phyloP scores from a whole-genome alignment of 1,140 invertebrate species.

The Bombyx mandarina region DNA sequence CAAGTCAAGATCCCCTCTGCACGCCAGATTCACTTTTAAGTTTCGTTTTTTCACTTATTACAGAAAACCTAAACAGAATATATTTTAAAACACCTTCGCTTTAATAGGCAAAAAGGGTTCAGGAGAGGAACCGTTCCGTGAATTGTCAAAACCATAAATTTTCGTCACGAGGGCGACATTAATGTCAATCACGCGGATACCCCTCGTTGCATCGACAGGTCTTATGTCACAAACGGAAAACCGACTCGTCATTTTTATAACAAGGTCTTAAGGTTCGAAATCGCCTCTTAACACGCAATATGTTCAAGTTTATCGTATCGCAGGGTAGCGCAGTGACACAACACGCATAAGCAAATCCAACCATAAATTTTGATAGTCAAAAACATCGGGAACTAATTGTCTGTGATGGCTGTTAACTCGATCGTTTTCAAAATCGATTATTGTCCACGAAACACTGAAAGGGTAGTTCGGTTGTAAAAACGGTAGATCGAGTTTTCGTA shows the following conservation, averaged over 20 bases:
- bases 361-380: slow-evolving; percentile 39
- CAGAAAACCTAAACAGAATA: slow-evolving; percentile 11
- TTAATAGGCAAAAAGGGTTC: slow-evolving; percentile 4
- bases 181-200: slow-evolving; percentile 48
- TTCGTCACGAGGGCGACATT: slow-evolving; percentile 36
- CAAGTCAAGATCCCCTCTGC: too few species aligned
- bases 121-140: slow-evolving; percentile 36
- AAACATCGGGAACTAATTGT: slow-evolving; percentile 33
- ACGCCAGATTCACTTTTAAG: too few species aligned
- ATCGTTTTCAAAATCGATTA: slow-evolving; percentile 33
- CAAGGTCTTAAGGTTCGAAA: slow-evolving; percentile 13
- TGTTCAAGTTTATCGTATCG: slow-evolving; percentile 9
- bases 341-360: slow-evolving; percentile 31
- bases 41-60: too few species aligned
- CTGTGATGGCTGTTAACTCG: slow-evolving; percentile 25
- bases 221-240: slow-evolving; percentile 7
- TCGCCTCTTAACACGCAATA: not conserved
- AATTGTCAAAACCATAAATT: slow-evolving; percentile 52
- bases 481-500: slow-evolving; percentile 41
- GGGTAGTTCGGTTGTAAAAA: slow-evolving; percentile 44
- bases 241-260: slow-evolving; percentile 7
- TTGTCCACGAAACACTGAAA: slow-evolving; percentile 31
- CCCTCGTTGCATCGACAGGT: slow-evolving; percentile 11
- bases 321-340: slow-evolving; percentile 37
- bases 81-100: slow-evolving; percentile 20